Evolutionary conservation across 1,140 invertebrate genomes (phyloP).

Genomic region (Heterodera carotae): DNA sequence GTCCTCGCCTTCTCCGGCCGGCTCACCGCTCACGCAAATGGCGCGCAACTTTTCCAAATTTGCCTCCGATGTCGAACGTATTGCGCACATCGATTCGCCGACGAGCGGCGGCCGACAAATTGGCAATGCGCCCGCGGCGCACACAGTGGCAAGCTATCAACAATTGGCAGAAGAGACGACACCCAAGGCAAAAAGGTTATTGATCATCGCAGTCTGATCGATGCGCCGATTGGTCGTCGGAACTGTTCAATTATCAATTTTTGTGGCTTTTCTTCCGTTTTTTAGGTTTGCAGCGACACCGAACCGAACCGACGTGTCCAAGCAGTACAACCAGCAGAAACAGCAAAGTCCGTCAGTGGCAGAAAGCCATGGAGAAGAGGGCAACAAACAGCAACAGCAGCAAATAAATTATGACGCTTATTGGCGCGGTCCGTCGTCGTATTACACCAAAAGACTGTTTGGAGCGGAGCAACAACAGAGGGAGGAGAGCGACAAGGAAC

Average conservation of each 20-base stretch:
- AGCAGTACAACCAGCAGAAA: background rate
- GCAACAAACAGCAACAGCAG: background rate
- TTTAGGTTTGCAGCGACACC: background rate
- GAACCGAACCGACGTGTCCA: background rate
- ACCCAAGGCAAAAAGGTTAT: background rate
- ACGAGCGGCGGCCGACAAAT: background rate
- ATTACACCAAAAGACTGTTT: conserved; percentile 27
- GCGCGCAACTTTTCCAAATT: conserved; percentile 37
- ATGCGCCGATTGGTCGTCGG: too few species aligned
- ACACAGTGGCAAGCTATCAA: background rate
- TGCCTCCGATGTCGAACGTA: conserved; percentile 32
- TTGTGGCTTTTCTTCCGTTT: background rate
- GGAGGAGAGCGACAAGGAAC: background rate
- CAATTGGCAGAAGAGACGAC: background rate
- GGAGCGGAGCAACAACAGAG: conserved; percentile 12
- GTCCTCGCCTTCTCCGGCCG: background rate
- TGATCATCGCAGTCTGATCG: background rate
- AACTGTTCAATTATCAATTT: background rate
- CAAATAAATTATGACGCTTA: conserved; percentile 23
- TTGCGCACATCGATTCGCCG: conserved; percentile 5
- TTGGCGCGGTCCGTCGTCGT: conserved; percentile 17
- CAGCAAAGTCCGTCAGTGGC: background rate
- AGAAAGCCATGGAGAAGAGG: background rate
- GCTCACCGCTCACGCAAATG: conserved; percentile 30
- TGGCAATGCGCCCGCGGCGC: background rate